These are phyloP conservation scores for Scylla paramamosain DNA, from an alignment of 1,140 invertebrate genomes.

Conservation along the genomic window DNA sequence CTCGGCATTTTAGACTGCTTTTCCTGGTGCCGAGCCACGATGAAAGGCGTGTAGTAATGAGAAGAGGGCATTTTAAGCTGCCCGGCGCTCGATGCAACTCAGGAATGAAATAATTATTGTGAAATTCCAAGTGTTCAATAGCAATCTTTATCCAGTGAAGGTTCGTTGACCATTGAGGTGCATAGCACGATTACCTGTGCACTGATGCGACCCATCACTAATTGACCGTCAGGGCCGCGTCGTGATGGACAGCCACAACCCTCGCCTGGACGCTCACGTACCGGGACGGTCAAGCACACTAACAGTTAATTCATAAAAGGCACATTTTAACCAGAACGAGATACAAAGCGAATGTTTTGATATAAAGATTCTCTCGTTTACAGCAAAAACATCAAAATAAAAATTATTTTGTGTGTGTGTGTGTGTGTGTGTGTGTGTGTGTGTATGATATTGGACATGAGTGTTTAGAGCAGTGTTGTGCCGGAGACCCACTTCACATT, in stretches of 20 bases:
- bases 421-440: conserved; percentile 11
- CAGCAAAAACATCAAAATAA: not conserved
- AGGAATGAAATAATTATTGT: not conserved
- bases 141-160: not conserved
- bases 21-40: not conserved
- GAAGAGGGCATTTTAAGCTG: not conserved
- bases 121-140: not conserved
- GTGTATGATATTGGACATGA: not conserved
- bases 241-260: too few relatives aligned
- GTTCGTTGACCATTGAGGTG: too few relatives aligned
- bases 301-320: not conserved
- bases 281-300: not conserved
- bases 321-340: too few relatives aligned
- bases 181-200: too few relatives aligned
- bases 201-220: too few relatives aligned
- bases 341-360: too few relatives aligned
- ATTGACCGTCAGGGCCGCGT: too few relatives aligned
- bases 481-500: too few relatives aligned
- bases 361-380: not conserved
- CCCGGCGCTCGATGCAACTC: not conserved
- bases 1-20: not conserved
- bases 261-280: too few relatives aligned
- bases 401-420: not conserved
- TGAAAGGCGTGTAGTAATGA: not conserved
- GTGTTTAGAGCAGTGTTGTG: too few relatives aligned